Evolutionary conservation across 1,140 invertebrate genomes (phyloP).

Genomic region (Odontomachus brunneus): DNA sequence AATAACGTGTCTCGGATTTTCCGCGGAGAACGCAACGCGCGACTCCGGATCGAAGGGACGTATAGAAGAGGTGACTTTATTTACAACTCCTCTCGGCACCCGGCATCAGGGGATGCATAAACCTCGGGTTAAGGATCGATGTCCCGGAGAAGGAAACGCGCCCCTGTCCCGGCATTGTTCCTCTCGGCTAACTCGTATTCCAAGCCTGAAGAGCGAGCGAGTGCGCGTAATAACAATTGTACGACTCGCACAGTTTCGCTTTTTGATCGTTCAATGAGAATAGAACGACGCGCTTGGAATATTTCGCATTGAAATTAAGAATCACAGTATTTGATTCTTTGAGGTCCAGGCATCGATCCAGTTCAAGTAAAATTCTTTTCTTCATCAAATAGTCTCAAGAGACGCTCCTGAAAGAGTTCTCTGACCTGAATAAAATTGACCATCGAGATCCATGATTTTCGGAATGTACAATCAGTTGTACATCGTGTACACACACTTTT

Average conservation of each 20-base stretch:
- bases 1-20: constrained; percentile 25
- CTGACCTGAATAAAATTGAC: too few relatives aligned
- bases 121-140: constrained; percentile 58
- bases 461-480: too few relatives aligned
- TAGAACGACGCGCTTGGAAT: background rate
- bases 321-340: too few relatives aligned
- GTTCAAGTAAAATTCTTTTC: too few relatives aligned
- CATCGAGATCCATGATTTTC: too few relatives aligned
- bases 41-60: constrained; percentile 35
- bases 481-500: too few relatives aligned
- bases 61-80: constrained; percentile 58
- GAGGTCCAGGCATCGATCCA: too few relatives aligned
- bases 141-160: constrained; percentile 34
- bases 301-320: background rate
- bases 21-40: constrained; percentile 29
- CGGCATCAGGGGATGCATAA: constrained; percentile 59
- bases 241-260: constrained; percentile 10
- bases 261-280: background rate
- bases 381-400: too few relatives aligned
- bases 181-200: background rate
- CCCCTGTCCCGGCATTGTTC: constrained; percentile 48
- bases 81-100: constrained; percentile 45
- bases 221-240: constrained; percentile 43
- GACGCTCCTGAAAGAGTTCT: too few relatives aligned
- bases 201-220: background rate